Conservation (phyloP, 2,797 vertebrate species). For the Rhadinocentrus ornatus region DNA sequence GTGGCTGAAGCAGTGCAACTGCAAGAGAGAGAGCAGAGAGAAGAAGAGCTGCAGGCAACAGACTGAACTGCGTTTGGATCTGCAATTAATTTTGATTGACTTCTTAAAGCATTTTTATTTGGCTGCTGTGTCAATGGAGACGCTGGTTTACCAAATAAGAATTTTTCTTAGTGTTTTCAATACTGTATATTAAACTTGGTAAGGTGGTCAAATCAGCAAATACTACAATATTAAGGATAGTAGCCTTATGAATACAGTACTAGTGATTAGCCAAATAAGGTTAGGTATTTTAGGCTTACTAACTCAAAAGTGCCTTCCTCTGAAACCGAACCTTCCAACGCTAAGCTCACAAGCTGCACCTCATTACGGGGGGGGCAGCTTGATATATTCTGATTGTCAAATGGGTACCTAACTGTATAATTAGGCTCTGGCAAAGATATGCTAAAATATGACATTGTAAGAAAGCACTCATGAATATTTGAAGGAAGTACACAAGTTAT, state of each 20-base stretch:
- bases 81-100: conserved; percentile 28
- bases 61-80: background rate
- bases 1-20: background rate
- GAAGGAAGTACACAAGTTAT: conserved; percentile 19
- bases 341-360: conserved; percentile 41
- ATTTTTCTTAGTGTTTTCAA: background rate
- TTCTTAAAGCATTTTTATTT: conserved; percentile 13
- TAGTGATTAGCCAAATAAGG: conserved; percentile 38
- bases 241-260: background rate
- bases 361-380: conserved; percentile 30
- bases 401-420: conserved; percentile 41
- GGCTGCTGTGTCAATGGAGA: conserved; percentile 11
- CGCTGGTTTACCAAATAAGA: background rate
- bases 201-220: background rate
- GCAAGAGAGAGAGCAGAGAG: background rate
- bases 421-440: conserved; percentile 29
- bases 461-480: conserved; percentile 39
- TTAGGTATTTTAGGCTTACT: conserved; percentile 29
- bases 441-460: conserved; percentile 26
- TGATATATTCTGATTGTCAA: conserved; percentile 53
- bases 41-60: conserved; percentile 3
- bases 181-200: background rate
- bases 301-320: conserved; percentile 24
- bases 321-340: conserved; percentile 43
- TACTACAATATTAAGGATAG: background rate